Conservation (phyloP, 35 echinoderm and acorn worm genomes). For the Strongylocentrotus purpuratus region DNA sequence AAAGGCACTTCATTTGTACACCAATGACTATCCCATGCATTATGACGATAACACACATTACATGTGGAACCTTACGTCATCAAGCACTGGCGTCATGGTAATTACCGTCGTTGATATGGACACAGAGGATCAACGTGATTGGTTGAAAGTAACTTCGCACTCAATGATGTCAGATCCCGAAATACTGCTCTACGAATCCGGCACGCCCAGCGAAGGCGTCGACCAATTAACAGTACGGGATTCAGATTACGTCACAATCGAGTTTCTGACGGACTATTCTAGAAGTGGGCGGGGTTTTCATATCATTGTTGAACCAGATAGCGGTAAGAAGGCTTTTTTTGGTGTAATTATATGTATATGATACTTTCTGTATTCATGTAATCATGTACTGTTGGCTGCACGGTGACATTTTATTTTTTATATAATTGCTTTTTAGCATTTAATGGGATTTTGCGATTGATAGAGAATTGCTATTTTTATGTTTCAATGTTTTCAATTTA, state of each 20-base stretch:
- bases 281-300: conserved; percentile 38
- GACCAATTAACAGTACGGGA: neutral
- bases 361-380: too few species aligned
- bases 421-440: too few species aligned
- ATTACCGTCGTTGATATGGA: conserved; percentile 52
- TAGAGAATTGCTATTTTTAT: too few species aligned
- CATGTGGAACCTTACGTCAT: conserved; percentile 58
- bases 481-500: too few species aligned
- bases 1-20: conserved; percentile 27
- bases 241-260: neutral
- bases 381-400: too few species aligned
- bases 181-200: neutral
- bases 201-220: neutral
- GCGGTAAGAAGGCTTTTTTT: conserved; percentile 1
- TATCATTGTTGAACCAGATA: conserved; percentile 41
- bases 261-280: conserved; percentile 16
- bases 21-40: conserved; percentile 47
- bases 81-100: conserved; percentile 19
- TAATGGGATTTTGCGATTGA: too few species aligned
- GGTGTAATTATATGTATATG: too few species aligned
- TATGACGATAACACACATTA: conserved; percentile 55
- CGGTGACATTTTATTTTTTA: too few species aligned
- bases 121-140: conserved; percentile 55
- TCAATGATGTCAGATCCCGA: neutral
- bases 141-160: neutral